These are phyloP conservation scores for Rotaria macrura DNA, from an alignment of 2,888 invertebrate genomes.

Conservation along the genomic window DNA sequence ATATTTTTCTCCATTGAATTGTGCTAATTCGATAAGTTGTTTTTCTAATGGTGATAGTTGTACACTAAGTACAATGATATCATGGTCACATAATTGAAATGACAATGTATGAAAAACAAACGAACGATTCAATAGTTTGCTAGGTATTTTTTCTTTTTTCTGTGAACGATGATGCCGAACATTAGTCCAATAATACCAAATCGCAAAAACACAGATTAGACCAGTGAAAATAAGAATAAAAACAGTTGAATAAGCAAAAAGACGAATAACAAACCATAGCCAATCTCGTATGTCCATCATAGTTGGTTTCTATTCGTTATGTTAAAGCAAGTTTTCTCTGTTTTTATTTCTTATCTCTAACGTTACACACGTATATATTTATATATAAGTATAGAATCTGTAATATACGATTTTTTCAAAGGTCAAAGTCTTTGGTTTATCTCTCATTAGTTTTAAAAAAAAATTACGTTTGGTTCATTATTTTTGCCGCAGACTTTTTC, in stretches of 20 bases:
- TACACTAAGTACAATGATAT: background rate
- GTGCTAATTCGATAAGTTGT: background rate
- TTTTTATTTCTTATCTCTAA: background rate
- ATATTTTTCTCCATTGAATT: background rate
- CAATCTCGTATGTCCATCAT: background rate
- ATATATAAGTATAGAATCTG: background rate
- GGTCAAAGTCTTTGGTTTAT: background rate
- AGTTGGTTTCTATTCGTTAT: background rate
- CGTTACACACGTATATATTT: too few species aligned
- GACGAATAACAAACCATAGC: background rate
- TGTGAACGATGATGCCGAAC: background rate
- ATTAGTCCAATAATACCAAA: background rate
- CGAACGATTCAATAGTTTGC: background rate
- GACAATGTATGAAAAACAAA: background rate
- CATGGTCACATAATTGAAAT: background rate
- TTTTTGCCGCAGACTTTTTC: constrained; percentile 13
- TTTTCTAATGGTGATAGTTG: background rate
- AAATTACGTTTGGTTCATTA: background rate
- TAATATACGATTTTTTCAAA: background rate
- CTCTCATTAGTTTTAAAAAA: background rate
- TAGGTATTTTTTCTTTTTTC: background rate
- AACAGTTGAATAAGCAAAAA: background rate
- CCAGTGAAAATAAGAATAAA: background rate
- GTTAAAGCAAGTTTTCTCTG: background rate
- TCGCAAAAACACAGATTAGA: background rate